Percentiles rank a stretch among this genome's conserved stretches.
Evolutionary conservation across 2,888 invertebrate genomes (phyloP).

Genomic region (Andrena flavipes): DNA sequence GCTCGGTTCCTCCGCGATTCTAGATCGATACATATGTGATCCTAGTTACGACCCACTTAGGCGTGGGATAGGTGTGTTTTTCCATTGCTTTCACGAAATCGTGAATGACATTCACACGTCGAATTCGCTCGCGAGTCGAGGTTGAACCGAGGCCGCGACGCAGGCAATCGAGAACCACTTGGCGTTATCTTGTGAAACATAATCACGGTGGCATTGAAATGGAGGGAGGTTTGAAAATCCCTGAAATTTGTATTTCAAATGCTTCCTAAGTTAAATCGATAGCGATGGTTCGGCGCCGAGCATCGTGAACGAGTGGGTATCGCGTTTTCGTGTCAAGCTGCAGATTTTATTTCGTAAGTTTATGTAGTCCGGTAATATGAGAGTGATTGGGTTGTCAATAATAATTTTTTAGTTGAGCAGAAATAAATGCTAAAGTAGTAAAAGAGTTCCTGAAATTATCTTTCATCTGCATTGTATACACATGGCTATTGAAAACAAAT

Average conservation of each 20-base stretch:
- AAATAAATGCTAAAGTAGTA: no score
- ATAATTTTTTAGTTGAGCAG: no score
- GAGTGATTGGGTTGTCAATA: slow-evolving; percentile 30
- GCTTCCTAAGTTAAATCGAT: slow-evolving; percentile 60
- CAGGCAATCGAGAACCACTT: slow-evolving; percentile 26
- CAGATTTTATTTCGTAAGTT: slow-evolving; percentile 54
- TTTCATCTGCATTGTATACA: no score
- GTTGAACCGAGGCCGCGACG: not conserved
- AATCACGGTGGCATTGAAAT: slow-evolving; percentile 12
- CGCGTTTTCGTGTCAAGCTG: slow-evolving; percentile 57
- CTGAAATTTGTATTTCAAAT: slow-evolving; percentile 61
- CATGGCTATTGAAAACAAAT: no score
- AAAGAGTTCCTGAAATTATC: no score
- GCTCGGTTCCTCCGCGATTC: no score
- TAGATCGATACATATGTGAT: no score
- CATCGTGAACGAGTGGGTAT: slow-evolving; percentile 31
- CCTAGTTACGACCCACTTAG: no score
- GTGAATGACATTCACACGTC: not conserved
- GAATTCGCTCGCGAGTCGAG: not conserved
- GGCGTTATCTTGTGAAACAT: slow-evolving; percentile 30
- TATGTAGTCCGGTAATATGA: slow-evolving; percentile 34
- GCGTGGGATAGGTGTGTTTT: not conserved
- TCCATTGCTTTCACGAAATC: not conserved
- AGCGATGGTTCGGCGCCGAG: slow-evolving; percentile 40
- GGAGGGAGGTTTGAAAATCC: slow-evolving; percentile 36